These are phyloP conservation scores for Drosophila pandora DNA, from an alignment of 1,140 invertebrate genomes.

Conservation along the genomic window DNA sequence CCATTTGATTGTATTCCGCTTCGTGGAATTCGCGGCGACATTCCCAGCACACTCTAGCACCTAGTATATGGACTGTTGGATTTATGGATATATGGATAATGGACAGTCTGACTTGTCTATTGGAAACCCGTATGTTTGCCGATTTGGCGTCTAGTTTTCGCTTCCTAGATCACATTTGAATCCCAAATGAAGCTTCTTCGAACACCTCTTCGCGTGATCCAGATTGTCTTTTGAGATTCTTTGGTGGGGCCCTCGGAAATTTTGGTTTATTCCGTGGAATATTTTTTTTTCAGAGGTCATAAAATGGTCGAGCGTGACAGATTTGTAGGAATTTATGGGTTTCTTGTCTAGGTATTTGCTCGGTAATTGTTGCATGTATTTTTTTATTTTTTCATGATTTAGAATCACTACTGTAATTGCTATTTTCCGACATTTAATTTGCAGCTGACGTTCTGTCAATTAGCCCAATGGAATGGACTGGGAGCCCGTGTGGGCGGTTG, in stretches of 20 bases:
- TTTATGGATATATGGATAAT: conserved; percentile 27
- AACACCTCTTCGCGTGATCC: conserved; percentile 16
- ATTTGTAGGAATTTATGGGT: neutral
- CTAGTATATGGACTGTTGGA: conserved; percentile 15
- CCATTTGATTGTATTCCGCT: conserved; percentile 45
- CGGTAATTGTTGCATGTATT: neutral
- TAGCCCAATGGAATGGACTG: conserved; percentile 46
- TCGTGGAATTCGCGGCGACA: conserved; percentile 72
- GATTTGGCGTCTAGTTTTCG: neutral
- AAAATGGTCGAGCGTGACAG: neutral
- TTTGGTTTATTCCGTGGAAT: conserved; percentile 19
- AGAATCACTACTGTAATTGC: conserved; percentile 30
- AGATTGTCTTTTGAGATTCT: conserved; percentile 16
- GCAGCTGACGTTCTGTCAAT: conserved; percentile 74
- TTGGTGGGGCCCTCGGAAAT: neutral
- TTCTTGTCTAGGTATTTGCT: neutral
- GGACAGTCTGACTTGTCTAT: conserved; percentile 38
- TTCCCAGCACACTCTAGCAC: conserved; percentile 62
- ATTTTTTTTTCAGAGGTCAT: neutral
- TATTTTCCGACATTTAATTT: conserved; percentile 57
- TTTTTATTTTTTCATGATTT: neutral
- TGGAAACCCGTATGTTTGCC: conserved; percentile 14
- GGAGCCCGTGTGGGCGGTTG: conserved; percentile 60
- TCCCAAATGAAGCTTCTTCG: conserved; percentile 26
- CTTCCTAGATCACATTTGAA: conserved; percentile 28